Percentiles rank a stretch among this genome's conserved stretches.
phyloP scores from a whole-genome alignment of 2,888 invertebrate genomes.

The Blastobasis adustella region DNA sequence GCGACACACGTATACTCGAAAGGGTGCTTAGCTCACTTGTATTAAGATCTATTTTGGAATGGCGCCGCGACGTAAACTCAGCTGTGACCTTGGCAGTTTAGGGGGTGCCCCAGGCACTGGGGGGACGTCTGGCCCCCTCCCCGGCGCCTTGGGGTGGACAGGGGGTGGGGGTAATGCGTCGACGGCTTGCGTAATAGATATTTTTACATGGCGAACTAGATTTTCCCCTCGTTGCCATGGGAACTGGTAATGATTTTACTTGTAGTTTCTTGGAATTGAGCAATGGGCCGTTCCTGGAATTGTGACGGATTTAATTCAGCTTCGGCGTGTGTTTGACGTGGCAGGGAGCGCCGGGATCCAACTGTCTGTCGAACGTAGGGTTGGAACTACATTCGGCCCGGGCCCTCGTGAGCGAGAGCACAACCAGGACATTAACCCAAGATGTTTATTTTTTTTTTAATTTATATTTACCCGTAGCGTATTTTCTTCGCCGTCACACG shows the following conservation, averaged over 20 bases:
- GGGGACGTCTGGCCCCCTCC: constrained; percentile 43
- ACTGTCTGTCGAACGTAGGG: neutral
- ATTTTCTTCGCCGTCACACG: no score
- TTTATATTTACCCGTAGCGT: no score
- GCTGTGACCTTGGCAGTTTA: constrained; percentile 54
- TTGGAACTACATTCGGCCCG: no score
- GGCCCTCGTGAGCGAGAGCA: neutral
- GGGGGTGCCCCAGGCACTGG: constrained; percentile 39
- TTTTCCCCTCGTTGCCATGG: constrained; percentile 27
- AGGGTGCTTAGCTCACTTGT: no score
- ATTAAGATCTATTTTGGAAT: no score
- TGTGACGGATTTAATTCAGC: no score
- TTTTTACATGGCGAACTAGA: constrained; percentile 38
- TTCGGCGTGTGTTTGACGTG: no score
- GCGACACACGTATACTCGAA: no score
- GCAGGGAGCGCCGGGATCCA: no score
- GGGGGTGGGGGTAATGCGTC: constrained; percentile 33
- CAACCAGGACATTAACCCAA: no score
- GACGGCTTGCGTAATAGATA: constrained; percentile 61
- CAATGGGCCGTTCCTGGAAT: no score
- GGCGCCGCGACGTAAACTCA: constrained; percentile 25
- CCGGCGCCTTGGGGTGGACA: constrained; percentile 22
- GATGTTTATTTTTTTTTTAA: no score
- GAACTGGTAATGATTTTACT: constrained; percentile 25
- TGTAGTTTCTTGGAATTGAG: neutral